phyloP scores from a whole-genome alignment of 2,797 vertebrate genomes.

The Coregonus suidteri region DNA sequence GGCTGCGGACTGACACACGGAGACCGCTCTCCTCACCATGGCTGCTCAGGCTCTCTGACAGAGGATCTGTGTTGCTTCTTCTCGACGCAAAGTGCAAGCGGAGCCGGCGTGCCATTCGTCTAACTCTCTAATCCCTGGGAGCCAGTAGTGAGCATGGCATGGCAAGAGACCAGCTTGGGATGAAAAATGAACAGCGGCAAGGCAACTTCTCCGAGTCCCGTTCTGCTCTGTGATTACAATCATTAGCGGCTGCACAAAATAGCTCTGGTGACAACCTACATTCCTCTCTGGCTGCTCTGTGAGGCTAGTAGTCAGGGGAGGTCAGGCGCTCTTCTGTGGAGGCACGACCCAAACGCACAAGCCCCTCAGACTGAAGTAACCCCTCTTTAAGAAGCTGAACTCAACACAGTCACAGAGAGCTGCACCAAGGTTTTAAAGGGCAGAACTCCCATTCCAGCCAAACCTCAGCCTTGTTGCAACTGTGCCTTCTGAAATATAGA shows the following conservation, averaged over 20 bases:
- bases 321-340: slow-evolving; percentile 71
- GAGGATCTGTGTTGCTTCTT: slow-evolving; percentile 91
- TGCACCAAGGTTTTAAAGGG: slow-evolving; percentile 61
- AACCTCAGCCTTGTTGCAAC: slow-evolving; percentile 71
- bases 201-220: slow-evolving; percentile 78
- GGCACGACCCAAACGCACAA: slow-evolving; percentile 74
- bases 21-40: slow-evolving; percentile 76
- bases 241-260: slow-evolving; percentile 79
- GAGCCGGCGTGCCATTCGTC: slow-evolving; percentile 89
- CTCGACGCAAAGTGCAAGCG: slow-evolving; percentile 90
- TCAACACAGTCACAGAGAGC: slow-evolving; percentile 69
- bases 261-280: slow-evolving; percentile 80
- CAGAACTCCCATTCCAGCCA: slow-evolving; percentile 57
- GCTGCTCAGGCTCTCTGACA: slow-evolving; percentile 82
- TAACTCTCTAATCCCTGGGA: slow-evolving; percentile 83
- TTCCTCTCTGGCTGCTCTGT: slow-evolving; percentile 75
- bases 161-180: slow-evolving; percentile 62
- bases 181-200: slow-evolving; percentile 58
- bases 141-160: slow-evolving; percentile 70
- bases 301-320: slow-evolving; percentile 72
- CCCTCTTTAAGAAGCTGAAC: slow-evolving; percentile 72
- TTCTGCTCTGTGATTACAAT: slow-evolving; percentile 78
- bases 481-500: slow-evolving; percentile 71
- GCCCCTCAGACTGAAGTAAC: slow-evolving; percentile 71
- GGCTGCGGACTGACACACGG: slow-evolving; percentile 64